These are phyloP conservation scores for Hydrochoerus hydrochaeris DNA, from an alignment of 2,113 vertebrate species.

Conservation along the genomic window DNA sequence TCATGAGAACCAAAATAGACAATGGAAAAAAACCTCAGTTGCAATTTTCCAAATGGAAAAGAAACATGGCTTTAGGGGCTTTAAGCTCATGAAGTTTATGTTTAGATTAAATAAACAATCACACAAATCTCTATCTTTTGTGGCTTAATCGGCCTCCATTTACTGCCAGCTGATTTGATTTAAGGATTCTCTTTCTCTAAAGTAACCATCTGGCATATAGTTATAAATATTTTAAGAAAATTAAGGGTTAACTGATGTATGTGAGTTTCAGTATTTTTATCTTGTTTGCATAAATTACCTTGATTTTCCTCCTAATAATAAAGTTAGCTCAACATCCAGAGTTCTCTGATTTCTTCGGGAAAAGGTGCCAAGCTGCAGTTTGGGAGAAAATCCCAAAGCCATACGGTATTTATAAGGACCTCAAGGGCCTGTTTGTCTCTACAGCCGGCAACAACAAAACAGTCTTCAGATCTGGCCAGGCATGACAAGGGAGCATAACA, in stretches of 20 bases:
- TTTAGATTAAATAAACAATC: slow-evolving; percentile 57
- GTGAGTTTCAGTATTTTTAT: slow-evolving; percentile 46
- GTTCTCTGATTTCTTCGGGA: slow-evolving; percentile 35
- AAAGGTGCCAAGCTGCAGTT: neutral
- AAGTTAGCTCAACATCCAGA: slow-evolving; percentile 25
- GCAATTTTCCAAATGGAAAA: slow-evolving; percentile 63
- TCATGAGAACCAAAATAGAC: slow-evolving; percentile 74
- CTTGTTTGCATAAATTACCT: slow-evolving; percentile 21
- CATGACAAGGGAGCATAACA: neutral
- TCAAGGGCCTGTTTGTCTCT: slow-evolving; percentile 18
- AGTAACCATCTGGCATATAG: slow-evolving; percentile 33
- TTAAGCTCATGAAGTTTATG: slow-evolving; percentile 32
- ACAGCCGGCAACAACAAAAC: slow-evolving; percentile 16
- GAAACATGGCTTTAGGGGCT: slow-evolving; percentile 13
- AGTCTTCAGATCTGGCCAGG: neutral
- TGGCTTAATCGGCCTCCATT: neutral
- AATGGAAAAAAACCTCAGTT: slow-evolving; percentile 71
- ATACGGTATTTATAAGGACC: slow-evolving; percentile 10
- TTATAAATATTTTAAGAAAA: slow-evolving; percentile 42
- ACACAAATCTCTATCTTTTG: slow-evolving; percentile 32
- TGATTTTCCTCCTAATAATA: slow-evolving; percentile 40
- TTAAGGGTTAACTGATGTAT: slow-evolving; percentile 8
- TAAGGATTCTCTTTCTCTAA: slow-evolving; percentile 20
- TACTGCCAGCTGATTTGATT: neutral
- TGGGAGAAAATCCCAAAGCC: neutral